phyloP scores from a whole-genome alignment of 1,140 invertebrate genomes.

The Drosophila cardini region DNA sequence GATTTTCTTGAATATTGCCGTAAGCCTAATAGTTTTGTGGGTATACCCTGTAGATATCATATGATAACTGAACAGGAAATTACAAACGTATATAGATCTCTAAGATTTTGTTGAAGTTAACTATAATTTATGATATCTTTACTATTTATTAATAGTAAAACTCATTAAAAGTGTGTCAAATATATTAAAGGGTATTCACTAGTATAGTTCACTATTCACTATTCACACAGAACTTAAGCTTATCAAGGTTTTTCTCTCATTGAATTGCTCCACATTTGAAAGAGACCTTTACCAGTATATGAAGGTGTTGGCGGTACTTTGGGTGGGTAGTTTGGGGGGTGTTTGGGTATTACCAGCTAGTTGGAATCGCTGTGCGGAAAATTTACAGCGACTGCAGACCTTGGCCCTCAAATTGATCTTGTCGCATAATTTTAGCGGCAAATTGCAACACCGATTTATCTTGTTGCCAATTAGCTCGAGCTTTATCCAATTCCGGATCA shows the following conservation, averaged over 20 bases:
- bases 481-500: slow-evolving; percentile 8
- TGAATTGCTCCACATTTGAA: background rate
- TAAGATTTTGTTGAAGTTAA: too few species aligned
- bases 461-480: slow-evolving; percentile 76
- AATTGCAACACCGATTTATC: slow-evolving; percentile 78
- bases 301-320: background rate
- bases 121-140: too few species aligned
- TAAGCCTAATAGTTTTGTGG: too few species aligned
- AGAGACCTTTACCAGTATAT: background rate
- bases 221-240: too few species aligned
- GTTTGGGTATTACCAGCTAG: background rate
- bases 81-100: too few species aligned
- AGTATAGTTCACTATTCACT: too few species aligned
- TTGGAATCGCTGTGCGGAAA: background rate
- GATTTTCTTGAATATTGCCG: too few species aligned
- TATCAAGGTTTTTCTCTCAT: background rate
- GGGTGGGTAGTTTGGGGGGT: background rate
- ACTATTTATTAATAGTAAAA: too few species aligned
- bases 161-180: too few species aligned
- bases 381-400: slow-evolving; percentile 55
- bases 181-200: too few species aligned
- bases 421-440: slow-evolving; percentile 74
- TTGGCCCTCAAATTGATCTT: slow-evolving; percentile 80
- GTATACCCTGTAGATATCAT: too few species aligned
- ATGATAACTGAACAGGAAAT: too few species aligned